Evolutionary conservation across 2,797 vertebrate genomes (phyloP).

Genomic region (Tokudaia tokunoshimensis): DNA sequence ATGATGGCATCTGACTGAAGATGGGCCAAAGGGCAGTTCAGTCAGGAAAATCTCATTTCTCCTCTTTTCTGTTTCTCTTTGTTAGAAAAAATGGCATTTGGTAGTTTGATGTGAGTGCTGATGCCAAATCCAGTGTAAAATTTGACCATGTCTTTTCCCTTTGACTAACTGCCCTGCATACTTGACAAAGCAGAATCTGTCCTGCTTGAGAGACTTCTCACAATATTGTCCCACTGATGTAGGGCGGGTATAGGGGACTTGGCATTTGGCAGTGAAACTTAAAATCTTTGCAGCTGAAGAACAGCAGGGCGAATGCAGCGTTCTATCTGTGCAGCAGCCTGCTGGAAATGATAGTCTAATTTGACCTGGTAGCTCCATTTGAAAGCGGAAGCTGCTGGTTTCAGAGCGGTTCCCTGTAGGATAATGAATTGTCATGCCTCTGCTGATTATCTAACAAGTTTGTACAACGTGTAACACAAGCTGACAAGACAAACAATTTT

Average conservation of each 20-base stretch:
- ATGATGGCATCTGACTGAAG: neutral
- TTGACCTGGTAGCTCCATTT: constrained; percentile 70
- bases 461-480: constrained; percentile 74
- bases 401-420: constrained; percentile 78
- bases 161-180: neutral
- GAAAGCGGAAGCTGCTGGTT: constrained; percentile 76
- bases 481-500: constrained; percentile 86
- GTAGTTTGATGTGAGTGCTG: constrained; percentile 47
- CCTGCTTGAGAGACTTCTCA: constrained; percentile 37
- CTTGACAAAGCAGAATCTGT: neutral
- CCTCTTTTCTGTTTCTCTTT: neutral
- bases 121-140: neutral
- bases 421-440: constrained; percentile 85
- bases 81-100: constrained; percentile 52
- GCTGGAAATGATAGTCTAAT: constrained; percentile 71
- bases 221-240: neutral
- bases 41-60: neutral
- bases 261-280: constrained; percentile 8
- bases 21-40: neutral
- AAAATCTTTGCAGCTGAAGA: neutral
- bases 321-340: neutral
- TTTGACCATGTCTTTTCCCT: constrained; percentile 20
- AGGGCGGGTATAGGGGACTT: neutral
- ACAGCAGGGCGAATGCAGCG: neutral
- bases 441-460: constrained; percentile 85